Evolutionary conservation across 2,113 vertebrate genomes (phyloP).

Genomic region (Maccullochella peelii): DNA sequence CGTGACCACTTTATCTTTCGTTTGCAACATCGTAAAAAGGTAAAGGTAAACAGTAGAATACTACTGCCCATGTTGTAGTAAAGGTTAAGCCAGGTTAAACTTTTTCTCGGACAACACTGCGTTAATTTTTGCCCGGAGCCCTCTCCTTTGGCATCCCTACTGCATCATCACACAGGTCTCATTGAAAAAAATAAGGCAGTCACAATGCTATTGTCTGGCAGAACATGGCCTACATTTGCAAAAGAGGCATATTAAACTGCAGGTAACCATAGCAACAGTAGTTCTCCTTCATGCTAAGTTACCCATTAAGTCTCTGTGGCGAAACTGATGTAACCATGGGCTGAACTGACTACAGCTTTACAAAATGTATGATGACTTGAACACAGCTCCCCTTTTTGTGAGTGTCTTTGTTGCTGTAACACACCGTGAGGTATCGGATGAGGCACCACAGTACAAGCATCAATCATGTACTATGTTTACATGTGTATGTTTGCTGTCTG

Average conservation of each 20-base stretch:
- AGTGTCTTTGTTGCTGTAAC: not conserved
- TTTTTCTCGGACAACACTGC: too few species aligned
- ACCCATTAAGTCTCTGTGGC: not conserved
- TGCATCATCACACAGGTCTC: too few species aligned
- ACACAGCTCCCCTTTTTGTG: not conserved
- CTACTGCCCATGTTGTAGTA: too few species aligned
- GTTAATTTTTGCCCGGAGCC: too few species aligned
- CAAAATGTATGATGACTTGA: not conserved
- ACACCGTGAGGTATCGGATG: too few species aligned
- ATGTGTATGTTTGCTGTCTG: not conserved
- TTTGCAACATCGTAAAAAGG: too few species aligned
- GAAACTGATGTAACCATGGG: too few species aligned
- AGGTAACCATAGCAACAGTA: slow-evolving; percentile 13
- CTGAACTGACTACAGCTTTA: not conserved
- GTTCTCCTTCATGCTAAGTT: not conserved
- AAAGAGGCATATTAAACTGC: not conserved
- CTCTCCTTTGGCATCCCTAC: too few species aligned
- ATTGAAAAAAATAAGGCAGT: not conserved
- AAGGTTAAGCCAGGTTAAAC: too few species aligned
- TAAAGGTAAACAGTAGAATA: too few species aligned
- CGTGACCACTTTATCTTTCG: too few species aligned
- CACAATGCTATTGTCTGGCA: not conserved
- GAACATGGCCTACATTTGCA: not conserved
- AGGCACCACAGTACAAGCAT: not conserved
- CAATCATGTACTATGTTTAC: not conserved